Evolutionary conservation across 2,113 vertebrate genomes (phyloP), one percentile per base, ranked within the genome.

Genomic region (Athene cunicularia): DNA sequence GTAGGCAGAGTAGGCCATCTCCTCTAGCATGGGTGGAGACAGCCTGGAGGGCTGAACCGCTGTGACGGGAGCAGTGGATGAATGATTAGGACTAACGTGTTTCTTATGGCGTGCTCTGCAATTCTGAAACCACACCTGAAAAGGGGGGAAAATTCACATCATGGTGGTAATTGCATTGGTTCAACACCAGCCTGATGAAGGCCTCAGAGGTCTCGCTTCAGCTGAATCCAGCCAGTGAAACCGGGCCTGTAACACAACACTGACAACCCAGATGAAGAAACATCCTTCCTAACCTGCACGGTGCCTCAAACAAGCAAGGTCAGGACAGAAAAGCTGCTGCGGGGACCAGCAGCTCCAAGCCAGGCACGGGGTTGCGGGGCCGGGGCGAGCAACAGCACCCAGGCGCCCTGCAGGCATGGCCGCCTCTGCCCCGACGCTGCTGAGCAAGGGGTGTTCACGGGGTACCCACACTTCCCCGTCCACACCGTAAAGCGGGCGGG

Each of bases 81-180:
- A 98, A 94, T 99, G 99, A 75, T 99, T 99, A 59, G 99, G 99
- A 80, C 99, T 99, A 90, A 99, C 99, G 0, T 99, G 99, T 94
- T 99, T 99, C 99, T 99, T 99, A 83, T 99, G 99, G 75, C 99
- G 99, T 3, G 99, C 99, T 97, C 99, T 97, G 95, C 99, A 99
- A 82, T 99, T 99, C 96, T 99, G 99, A 98, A 99, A 99, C 99
- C 99, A 99, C 74, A 99, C 99, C 99, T 99, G 95, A 28, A 68
- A 79, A 28, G 58, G 41, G 37, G 79, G 24, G 70, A 80, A 63
- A 66, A 56, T 23, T 8, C 9, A 41, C 52, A 49, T 83, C 8
- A 3, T 2, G 2, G 45, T 70, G 70, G 72, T 3, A 49, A 56
- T 8, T 28, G 24, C 37, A 32, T 60, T 58, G 30, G 24, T 83